Percentiles rank a stretch among this genome's conserved stretches.
These are phyloP conservation scores for Agrotis puta DNA, from an alignment of 2,888 invertebrate species.

Conservation along the genomic window DNA sequence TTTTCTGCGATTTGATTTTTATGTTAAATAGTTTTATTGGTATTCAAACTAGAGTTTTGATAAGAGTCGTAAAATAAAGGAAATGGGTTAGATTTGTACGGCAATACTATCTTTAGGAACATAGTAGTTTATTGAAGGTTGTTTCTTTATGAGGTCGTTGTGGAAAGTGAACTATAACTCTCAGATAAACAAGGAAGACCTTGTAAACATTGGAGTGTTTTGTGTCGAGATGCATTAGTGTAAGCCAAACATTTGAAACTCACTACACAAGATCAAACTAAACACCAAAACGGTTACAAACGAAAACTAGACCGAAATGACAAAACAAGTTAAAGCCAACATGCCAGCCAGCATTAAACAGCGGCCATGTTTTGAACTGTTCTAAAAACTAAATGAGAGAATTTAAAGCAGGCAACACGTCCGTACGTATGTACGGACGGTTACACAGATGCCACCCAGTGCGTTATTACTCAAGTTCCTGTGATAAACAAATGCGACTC, in stretches of 20 bases:
- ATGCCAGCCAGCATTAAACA: conserved; percentile 30
- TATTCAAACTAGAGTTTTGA: conserved; percentile 38
- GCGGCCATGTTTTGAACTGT: conserved; percentile 39
- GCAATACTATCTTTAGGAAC: conserved; percentile 19
- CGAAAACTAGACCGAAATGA: conserved; percentile 42
- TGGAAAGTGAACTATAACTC: background rate
- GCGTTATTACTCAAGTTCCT: conserved; percentile 74
- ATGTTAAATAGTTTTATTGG: conserved; percentile 61
- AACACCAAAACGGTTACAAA: conserved; percentile 44
- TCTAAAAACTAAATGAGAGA: conserved; percentile 63
- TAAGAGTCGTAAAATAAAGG: conserved; percentile 51
- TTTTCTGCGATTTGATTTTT: conserved; percentile 53
- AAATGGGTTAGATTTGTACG: conserved; percentile 13
- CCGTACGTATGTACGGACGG: conserved; percentile 33
- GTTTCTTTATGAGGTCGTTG: conserved; percentile 10
- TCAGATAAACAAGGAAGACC: background rate
- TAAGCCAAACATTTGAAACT: conserved; percentile 18
- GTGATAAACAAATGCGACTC: conserved; percentile 75
- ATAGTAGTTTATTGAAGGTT: conserved; percentile 21
- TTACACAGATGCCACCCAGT: conserved; percentile 60
- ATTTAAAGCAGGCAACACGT: conserved; percentile 52
- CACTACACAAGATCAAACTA: conserved; percentile 20
- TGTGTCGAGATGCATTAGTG: conserved; percentile 6
- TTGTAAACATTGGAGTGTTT: conserved; percentile 1
- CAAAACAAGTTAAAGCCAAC: conserved; percentile 53